Conservation (phyloP, 2,888 invertebrate species). For the Temnothorax rugatulus region DNA sequence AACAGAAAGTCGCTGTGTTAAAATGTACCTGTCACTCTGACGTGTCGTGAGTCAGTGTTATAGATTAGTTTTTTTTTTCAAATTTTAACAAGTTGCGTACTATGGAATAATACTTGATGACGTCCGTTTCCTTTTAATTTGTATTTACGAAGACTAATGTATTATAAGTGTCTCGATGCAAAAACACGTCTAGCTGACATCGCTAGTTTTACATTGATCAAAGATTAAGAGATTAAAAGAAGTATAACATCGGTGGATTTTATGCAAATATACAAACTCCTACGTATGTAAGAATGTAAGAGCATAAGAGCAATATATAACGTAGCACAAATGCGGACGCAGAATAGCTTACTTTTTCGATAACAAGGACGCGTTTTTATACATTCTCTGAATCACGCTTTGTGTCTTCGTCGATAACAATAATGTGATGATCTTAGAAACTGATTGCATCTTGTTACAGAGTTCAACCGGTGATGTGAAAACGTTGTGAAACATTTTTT, state of each 20-base stretch:
- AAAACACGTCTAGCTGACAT: neutral
- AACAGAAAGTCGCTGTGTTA: no score
- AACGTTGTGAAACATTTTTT: neutral
- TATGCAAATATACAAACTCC: no score
- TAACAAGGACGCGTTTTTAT: neutral
- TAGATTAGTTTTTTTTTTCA: neutral
- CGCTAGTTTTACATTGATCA: neutral
- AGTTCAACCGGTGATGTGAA: neutral
- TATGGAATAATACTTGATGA: neutral
- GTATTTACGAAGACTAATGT: no score
- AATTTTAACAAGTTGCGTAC: neutral
- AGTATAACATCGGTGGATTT: no score
- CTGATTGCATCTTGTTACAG: neutral
- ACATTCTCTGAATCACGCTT: neutral
- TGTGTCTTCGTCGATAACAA: neutral
- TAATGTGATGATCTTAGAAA: neutral
- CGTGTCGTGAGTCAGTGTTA: no score
- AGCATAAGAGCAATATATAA: no score
- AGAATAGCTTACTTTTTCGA: neutral
- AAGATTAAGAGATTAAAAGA: neutral
- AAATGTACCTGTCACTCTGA: no score
- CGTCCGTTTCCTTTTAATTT: neutral
- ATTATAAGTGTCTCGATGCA: neutral
- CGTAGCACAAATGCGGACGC: neutral
- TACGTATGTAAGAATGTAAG: neutral